Evolutionary conservation across 2,888 invertebrate species (phyloP), one percentile per base, ranked within the genome.

Genomic region (Byasa hedistus): DNA sequence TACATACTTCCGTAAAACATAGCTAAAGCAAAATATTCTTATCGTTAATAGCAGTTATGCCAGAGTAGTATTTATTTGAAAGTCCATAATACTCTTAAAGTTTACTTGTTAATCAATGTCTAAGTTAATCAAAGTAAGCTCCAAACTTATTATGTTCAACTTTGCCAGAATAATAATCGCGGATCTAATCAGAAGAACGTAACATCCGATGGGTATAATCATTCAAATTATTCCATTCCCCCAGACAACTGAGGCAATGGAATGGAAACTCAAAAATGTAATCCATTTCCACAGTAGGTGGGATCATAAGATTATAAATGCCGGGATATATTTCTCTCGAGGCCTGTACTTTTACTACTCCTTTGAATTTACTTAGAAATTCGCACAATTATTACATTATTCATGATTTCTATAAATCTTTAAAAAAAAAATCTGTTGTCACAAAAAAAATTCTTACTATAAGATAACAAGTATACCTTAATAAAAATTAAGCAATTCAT

Each of bases 261-360:
- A 83, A 84, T 81, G 85, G 81, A 87, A 87, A 79, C 79, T 85
- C 82, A 85, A 85, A 85, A 88, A 83, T 82, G 79, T 84, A 84
- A 88, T 87, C 85, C 84, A 85, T 88, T 87, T 84, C 79, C 72
- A 71, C 73, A 77, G 75, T 73, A 75, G 76, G 80, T 78, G n/a
- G 78, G 71, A 76, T 78, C 76, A 76, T 73, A 69, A 75, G 76
- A 77, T 74, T 75, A 78, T 76, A 80, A 79, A 74, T 75, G 76
- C 70, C 69, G 71, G 70, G 70, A 72, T 69, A 76, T 76, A 77
- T 77, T 74, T 73, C 73, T 70, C 75, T 23, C 36, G 72, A 69
- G 74, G 65, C 64, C 66, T 66, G 66, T 70, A 44, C 57, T 69
- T 66, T 65, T 61, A 65, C 60, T 66, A 24, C 61, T 61, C 61